Conservation (phyloP, 2,797 vertebrate genomes). For the Parotocinclus haroldoi region DNA sequence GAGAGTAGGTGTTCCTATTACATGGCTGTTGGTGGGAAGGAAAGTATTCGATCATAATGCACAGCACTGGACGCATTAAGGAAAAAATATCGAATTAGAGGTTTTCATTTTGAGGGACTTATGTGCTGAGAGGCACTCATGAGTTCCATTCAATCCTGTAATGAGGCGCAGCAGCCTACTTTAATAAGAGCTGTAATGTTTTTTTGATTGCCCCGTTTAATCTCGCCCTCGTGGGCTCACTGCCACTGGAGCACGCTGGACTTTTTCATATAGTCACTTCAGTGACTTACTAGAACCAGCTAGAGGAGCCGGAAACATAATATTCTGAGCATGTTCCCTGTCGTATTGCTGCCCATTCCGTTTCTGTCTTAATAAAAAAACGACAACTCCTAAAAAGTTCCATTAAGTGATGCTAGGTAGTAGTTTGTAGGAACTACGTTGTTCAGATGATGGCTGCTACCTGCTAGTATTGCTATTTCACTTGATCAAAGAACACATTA, state of each 20-base stretch:
- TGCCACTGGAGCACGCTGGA: conserved; percentile 24
- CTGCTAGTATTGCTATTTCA: neutral
- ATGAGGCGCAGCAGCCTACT: conserved; percentile 68
- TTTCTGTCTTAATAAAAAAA: neutral
- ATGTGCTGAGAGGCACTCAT: conserved; percentile 64
- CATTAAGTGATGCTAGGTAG: neutral
- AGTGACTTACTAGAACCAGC: conserved; percentile 24
- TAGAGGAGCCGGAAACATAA: conserved; percentile 7
- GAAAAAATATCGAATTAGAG: conserved; percentile 75
- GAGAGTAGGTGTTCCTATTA: conserved; percentile 30
- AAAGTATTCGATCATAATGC: conserved; percentile 61
- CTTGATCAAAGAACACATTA: neutral
- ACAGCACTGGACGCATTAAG: conserved; percentile 64
- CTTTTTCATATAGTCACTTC: conserved; percentile 22
- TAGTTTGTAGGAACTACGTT: neutral
- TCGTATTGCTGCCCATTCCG: neutral
- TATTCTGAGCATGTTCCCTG: neutral
- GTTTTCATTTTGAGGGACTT: conserved; percentile 72
- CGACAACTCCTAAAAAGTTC: neutral
- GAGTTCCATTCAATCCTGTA: conserved; percentile 69
- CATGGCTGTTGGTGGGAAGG: conserved; percentile 53
- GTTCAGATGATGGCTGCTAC: neutral
- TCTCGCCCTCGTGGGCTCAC: conserved; percentile 58
- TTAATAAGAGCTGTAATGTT: conserved; percentile 74
- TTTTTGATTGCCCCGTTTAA: conserved; percentile 76